Evolutionary conservation across 2,888 invertebrate genomes (phyloP), one percentile per base, ranked within the genome.

Genomic region (Ethmia dodecea): DNA sequence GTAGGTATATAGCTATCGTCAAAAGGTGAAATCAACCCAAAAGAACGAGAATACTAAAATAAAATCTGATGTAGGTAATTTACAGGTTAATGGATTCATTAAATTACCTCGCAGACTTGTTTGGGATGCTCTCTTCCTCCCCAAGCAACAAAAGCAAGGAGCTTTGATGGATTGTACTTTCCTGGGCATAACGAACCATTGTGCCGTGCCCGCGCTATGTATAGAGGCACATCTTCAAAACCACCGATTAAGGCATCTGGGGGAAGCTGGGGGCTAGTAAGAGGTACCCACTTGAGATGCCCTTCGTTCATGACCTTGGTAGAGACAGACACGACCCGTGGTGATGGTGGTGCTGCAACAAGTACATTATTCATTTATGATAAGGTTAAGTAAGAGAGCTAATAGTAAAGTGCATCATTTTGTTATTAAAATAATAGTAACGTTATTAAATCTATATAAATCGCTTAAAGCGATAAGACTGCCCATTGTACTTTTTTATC

Each of bases 171-270:
- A 28, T 92, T 86, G 45, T 92, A 88, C 70, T 94, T 94, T 13
- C 95, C 95, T 31, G 95, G 94, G 43, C 94, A 89, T 25, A 94
- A 66, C n/a, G 90, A 93, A 5, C 92, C 92, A 47, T 90, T 90
- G 60, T 93, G 92, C 12, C 74, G 71, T 2, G 92, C 92, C 53
- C 95, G 88, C 10, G 92, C 90, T 2, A 94, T 88, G 55, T 89
- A 93, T 4, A 92, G 57, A 2, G 88, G 80, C 56, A 91, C 91
- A 28, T 87, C 84, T 56, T 92, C 91, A 55, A 87, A 87, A 2
- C 90, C 91, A 16, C 91, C 93, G 34, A 91, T 90, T 9, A 93
- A 78, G 3, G 93, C 92, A 44, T 89, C 89, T 26, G 91, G 89
- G 14, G 95, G 94, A 34, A 94, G 79, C 45, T 87, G 84, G n/a